Conservation (phyloP, 2,888 invertebrate species). For the Poecilus cupreus region DNA sequence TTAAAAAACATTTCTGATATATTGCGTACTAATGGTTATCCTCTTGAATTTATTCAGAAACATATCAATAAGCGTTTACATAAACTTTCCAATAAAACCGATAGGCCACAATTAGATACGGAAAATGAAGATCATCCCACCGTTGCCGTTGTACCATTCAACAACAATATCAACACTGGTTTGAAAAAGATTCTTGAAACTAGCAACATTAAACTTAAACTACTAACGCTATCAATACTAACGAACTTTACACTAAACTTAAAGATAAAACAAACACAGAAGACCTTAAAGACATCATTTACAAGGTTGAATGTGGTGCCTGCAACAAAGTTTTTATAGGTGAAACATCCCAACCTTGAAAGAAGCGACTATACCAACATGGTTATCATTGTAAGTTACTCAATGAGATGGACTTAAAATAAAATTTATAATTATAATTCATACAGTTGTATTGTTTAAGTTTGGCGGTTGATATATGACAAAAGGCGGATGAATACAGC, state of each 20-base stretch:
- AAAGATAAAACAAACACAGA: not conserved
- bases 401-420: no score
- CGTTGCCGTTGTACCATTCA: not conserved
- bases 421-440: no score
- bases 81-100: not conserved
- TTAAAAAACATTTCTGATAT: not conserved
- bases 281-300: not conserved
- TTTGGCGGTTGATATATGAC: no score
- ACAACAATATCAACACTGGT: not conserved
- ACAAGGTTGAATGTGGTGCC: not conserved
- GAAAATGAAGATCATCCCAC: not conserved
- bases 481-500: no score
- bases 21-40: no score
- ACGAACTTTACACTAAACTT: not conserved
- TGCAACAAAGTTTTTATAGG: not conserved
- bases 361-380: not conserved
- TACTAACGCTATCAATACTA: not conserved
- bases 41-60: no score
- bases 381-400: no score
- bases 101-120: not conserved
- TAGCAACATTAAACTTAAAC: not conserved
- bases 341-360: not conserved
- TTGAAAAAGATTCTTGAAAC: not conserved
- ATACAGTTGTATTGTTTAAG: no score
- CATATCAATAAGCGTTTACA: no score